A percentile compares a stretch with the other conserved stretches of the same genome.
phyloP scores from a whole-genome alignment of 2,888 invertebrate species.

The Pseudococcus longispinus region DNA sequence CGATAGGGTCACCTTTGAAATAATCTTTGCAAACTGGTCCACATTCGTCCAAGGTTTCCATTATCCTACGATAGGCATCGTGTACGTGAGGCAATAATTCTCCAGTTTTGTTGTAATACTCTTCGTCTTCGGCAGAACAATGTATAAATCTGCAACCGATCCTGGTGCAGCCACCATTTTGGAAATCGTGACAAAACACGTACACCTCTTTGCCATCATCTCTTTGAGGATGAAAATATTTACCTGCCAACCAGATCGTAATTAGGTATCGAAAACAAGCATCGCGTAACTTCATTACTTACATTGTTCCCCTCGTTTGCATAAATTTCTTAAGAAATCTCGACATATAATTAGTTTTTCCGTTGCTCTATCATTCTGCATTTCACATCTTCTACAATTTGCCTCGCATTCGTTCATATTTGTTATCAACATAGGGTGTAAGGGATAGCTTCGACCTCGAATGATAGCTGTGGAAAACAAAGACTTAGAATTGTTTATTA shows the following conservation, averaged over 20 bases:
- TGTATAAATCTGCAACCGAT: constrained; percentile 80
- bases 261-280: too few relatives aligned
- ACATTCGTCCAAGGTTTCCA: constrained; percentile 66
- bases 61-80: constrained; percentile 44
- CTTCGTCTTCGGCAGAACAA: constrained; percentile 77
- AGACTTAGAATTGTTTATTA: not conserved
- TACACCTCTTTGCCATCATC: constrained; percentile 62
- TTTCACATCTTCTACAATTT: constrained; percentile 40
- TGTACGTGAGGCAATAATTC: constrained; percentile 71
- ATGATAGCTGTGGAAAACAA: not conserved
- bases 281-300: not conserved
- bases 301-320: constrained; percentile 65
- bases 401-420: constrained; percentile 48
- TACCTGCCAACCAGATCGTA: constrained; percentile 47
- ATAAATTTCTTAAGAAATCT: constrained; percentile 69
- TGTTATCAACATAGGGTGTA: constrained; percentile 44
- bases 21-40: constrained; percentile 72
- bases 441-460: not conserved
- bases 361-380: constrained; percentile 24
- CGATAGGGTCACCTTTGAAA: constrained; percentile 67
- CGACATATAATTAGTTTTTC: constrained; percentile 64
- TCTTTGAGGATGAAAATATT: constrained; percentile 59
- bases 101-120: constrained; percentile 76
- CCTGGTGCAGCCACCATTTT: constrained; percentile 77
- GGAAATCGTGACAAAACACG: constrained; percentile 73